Evolutionary conservation across 2,113 vertebrate species (phyloP).

Genomic region (Alethe castanea): DNA sequence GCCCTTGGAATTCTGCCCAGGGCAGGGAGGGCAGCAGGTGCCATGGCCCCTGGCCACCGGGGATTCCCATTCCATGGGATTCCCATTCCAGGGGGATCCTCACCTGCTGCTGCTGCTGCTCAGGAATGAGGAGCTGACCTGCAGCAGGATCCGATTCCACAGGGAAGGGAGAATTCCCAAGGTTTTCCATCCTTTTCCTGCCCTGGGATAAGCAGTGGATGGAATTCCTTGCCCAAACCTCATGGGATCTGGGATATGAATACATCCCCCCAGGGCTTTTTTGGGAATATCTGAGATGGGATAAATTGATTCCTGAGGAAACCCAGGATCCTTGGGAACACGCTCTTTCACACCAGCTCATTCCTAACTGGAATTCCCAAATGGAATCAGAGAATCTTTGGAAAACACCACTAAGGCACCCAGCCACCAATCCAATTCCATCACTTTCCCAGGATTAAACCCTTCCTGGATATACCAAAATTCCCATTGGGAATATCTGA

Average conservation of each 20-base stretch:
- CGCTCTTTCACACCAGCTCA: neutral
- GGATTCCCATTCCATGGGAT: neutral
- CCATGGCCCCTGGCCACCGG: fast-evolving
- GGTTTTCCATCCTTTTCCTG: neutral
- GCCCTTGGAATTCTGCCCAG: neutral
- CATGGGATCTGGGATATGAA: fast-evolving
- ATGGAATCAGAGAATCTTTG: neutral
- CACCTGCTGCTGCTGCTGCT: neutral
- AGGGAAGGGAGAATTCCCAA: neutral
- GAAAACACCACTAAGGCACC: neutral
- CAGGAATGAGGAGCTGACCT: neutral
- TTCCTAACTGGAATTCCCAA: neutral
- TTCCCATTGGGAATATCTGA: neutral
- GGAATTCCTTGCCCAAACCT: neutral
- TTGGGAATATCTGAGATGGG: neutral
- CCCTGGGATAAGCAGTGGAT: fast-evolving
- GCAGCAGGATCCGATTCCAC: fast-evolving
- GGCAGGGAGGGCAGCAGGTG: neutral
- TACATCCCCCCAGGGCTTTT: neutral
- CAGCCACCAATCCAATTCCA: neutral
- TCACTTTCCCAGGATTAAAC: too few relatives aligned
- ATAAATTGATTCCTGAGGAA: neutral
- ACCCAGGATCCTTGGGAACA: neutral
- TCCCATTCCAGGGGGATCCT: neutral
- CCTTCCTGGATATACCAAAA: neutral